Base-by-base conservation (phyloP, 2,797 vertebrate species). In the Siniperca scherzeri region DNA sequence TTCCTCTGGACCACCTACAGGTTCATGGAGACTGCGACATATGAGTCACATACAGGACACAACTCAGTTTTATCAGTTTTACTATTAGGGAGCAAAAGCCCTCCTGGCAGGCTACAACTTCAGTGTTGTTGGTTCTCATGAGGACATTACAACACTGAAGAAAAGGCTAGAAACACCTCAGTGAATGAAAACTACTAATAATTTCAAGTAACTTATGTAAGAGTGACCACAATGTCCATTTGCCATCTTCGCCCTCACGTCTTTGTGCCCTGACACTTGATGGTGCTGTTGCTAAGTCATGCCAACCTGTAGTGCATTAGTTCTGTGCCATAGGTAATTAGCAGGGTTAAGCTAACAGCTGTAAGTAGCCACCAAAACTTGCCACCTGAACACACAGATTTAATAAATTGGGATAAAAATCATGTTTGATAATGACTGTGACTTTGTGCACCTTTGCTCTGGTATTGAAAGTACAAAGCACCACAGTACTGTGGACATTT, bases 271-370 rank as follows among this genome's bases (percentile, higher is more conserved):
- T 50, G 70, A 48, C 1, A 9, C 44, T 50, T 64, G 66, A 82
- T 46, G 46, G 19, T 60, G 79, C 67, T 70, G 48, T 38, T 40
- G 12, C 30, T 57, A 69, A 81, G 67, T 53, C 59, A 19, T 8
- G 68, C 44, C 67, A 44, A 25, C 46, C 65, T 70, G 46, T 38
- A 25, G 77, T 44, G 68, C 50, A 71, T 81, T 40, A 70, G 55
- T 33, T 73, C 16, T 76, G 61, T 38, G 25, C 38, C 70, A 7
- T 42, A 65, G 70, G 56, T 73, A 77, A 85, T 83, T 76, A 80
- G 27, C 27, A 57, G 40, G 13, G 65, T 74, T 61, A 48, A 55
- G 42, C 6, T 70, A 60, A 44, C 53, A 70, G 52, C n/a, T 65
- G 21, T 77, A 68, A 72, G 19, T 44, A 79, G 66, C 44, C 70